Evolutionary conservation across 2,888 invertebrate species (phyloP).

Genomic region (Aleiodes leptofemur): DNA sequence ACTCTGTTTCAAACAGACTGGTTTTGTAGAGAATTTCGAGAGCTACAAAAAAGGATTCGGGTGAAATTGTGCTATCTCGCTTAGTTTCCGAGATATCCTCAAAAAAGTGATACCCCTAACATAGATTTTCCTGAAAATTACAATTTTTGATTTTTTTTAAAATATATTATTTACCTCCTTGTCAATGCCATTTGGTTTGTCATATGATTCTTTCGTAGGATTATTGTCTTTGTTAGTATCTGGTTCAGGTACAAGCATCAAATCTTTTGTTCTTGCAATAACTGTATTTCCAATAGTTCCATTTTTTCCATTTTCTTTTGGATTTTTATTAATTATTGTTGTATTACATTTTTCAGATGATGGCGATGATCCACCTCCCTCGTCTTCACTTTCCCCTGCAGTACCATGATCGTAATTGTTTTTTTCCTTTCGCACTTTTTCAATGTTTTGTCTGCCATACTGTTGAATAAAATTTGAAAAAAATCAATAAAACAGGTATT

Average conservation of each 20-base stretch:
- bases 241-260: constrained; percentile 85
- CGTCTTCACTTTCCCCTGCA: constrained; percentile 77
- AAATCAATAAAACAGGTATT: too few species aligned
- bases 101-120: neutral
- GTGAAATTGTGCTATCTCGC: too few species aligned
- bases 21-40: neutral
- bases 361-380: constrained; percentile 76
- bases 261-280: constrained; percentile 83
- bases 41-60: neutral
- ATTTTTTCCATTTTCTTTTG: constrained; percentile 41
- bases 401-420: constrained; percentile 77
- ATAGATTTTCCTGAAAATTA: too few species aligned
- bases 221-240: constrained; percentile 76
- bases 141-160: too few species aligned
- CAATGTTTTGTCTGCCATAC: constrained; percentile 87
- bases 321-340: constrained; percentile 64
- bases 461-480: constrained; percentile 73
- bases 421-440: constrained; percentile 74
- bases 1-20: too few species aligned
- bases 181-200: constrained; percentile 43
- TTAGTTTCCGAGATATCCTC: neutral
- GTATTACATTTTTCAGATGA: constrained; percentile 55
- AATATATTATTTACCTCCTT: constrained; percentile 57
- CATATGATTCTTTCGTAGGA: constrained; percentile 27
- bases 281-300: constrained; percentile 78